Base-by-base conservation (phyloP, 1,140 invertebrate species). In the Drosophila subpulchrella region DNA sequence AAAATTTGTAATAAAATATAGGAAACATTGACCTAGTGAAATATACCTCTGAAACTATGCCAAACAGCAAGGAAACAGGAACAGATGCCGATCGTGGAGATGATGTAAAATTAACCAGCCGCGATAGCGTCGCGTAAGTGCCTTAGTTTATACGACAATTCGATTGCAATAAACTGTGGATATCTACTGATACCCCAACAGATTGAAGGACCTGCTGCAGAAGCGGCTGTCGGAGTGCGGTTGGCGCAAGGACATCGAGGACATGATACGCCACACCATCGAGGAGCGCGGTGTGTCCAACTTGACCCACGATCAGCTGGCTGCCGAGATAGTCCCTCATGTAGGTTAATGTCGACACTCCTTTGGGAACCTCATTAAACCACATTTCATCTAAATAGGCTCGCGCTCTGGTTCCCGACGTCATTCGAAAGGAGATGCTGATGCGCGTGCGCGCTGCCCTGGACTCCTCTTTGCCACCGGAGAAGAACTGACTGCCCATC, bases 371-470 rank as follows among this genome's bases (percentile, higher is more conserved):
- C 2, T 10, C 0, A 7, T 36, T 44, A 10, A 54, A 8, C 32
- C 47, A 27, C 7, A n/a, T 44, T 13, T 6, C 1, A 3, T 1
- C 20, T 3, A 12, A 13, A 20, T 6, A 95, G 92, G 97, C 96
- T 30, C 94, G 97, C 92, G 94, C 95, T 32, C 84, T 97, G 62
- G 96, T 98, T 11, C 97, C 97, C n/a, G 97, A 98, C 91, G 94
- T 95, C 12, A 96, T 98, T 0, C 98, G 98, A 90, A 96, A 96
- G 81, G 97, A 98, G 93, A 93, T 98, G n/a, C 88, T 98, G 12
- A 95, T 97, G 78, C 77, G 88, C 17, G 70, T 80, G 46, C 67
- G 76, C 15, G 59, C 55, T 13, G 75, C 65, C 6, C 20, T 88
- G 3, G 58, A 79, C 7, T 27, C 58, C 0, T 59, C 51, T 0